Evolutionary conservation across 2,113 vertebrate species (phyloP), one percentile per base, ranked within the genome.

Genomic region (Pipa parva): DNA sequence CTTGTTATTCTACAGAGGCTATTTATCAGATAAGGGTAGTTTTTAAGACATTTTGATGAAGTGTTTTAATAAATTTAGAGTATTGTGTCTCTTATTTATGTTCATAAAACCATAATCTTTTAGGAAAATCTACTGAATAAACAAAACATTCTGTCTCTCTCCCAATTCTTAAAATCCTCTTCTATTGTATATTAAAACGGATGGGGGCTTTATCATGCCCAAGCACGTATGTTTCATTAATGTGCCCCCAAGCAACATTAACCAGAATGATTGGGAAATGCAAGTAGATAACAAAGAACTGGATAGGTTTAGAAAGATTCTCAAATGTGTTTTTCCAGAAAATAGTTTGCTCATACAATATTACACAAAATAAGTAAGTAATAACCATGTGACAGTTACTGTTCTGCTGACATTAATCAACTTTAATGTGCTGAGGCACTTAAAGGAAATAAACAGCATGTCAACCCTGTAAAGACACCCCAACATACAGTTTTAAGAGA

Each of bases 221-320:
- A 48, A 56, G 52, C 63, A 66, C n/a, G 63, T 66, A 31, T 7
- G 55, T 29, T 24, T 46, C 52, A 20, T 46, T 48, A 31, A 66
- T 39, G 57, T 57, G 28, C 52, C 63, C 39, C 39, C 37, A 20
- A 57, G 63, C 52, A 45, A 45, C 26, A 57, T 48, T 45, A 48
- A 42, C 52, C 42, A 31, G 49, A 63, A 52, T 33, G 63, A 66
- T 66, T 45, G 63, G 63, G 25, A 57, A 56, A 57, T 28, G 46
- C 26, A 18, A 31, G 63, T 52, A 57, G 63, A 24, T 45, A 46
- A 18, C 42, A 48, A 17, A 48, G 24, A 42, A 26, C 36, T n/a
- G 11, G 46, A 28, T 56, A 65, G 18, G 42, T 48, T 18, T 45
- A 21, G 39, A 25, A 33, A 24, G 11, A 7, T 52, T 15, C n/a